Base-by-base conservation (phyloP, 2,113 vertebrate genomes). In the Corythaeola cristata region DNA sequence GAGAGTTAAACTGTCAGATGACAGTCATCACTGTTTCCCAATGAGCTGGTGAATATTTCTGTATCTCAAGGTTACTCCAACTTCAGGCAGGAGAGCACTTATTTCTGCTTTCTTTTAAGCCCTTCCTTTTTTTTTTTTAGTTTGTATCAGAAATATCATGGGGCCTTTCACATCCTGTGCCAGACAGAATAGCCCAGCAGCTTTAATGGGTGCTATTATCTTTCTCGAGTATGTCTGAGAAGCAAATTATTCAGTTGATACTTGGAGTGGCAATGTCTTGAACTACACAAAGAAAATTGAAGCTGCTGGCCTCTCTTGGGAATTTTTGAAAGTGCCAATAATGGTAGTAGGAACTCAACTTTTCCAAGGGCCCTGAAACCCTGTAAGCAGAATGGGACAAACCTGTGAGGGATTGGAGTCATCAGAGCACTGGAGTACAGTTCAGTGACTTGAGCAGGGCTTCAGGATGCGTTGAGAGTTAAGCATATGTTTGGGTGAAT, bases 401-500 rank as follows among this genome's bases (percentile, higher is more conserved):
- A 67, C 17, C 44, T 66, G 14, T 21, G 47, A 87, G 47, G 35
- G 33, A 12, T 47, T 69, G 72, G 81, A 92, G 64, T 94, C 73
- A 78, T 77, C 60, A n/a, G 47, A 55, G 37, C 28, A 27, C n/a
- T 69, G 37, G 59, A 76, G 56, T 50, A 74, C 22, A 52, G 77
- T 58, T 82, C 66, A 63, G 56, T 74, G 75, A 32, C 92, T 85
- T 63, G 60, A 69, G 53, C 8, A 3, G 37, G 52, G 45, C 89
- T 89, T 74, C 68, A 86, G 72, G 69, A 80, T 67, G 47, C 89
- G 59, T 90, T 77, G 74, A 12, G 83, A 91, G 50, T 73, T 75
- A 47, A 83, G 68, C 92, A 71, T 92, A 74, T 90, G 75, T 89
- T 86, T 93, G 83, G 88, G 92, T 81, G 88, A 91, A 89, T 86